phyloP scores from a whole-genome alignment of 2,113 vertebrate genomes.

The Apaloderma vittatum region DNA sequence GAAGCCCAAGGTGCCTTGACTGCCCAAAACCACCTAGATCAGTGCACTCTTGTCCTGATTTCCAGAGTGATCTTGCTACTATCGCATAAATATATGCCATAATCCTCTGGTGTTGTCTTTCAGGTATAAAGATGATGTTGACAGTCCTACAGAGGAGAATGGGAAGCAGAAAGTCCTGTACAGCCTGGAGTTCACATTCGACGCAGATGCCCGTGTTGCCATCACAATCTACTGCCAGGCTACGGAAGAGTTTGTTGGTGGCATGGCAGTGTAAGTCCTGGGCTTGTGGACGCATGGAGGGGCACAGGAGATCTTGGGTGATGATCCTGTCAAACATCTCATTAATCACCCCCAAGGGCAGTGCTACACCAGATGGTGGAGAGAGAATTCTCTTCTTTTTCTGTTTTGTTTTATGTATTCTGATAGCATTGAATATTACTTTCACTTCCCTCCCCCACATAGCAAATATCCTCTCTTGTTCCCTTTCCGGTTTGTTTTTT shows the following conservation, averaged over 20 bases:
- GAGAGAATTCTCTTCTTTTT: not conserved
- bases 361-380: not conserved
- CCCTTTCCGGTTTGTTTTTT: not conserved
- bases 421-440: not conserved
- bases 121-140: constrained; percentile 95
- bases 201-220: constrained; percentile 94
- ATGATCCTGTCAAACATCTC: not conserved
- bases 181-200: constrained; percentile 97
- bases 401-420: not conserved
- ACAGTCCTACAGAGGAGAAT: constrained; percentile 87
- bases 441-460: not conserved
- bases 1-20: not conserved
- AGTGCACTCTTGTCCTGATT: not conserved
- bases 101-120: not conserved
- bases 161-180: constrained; percentile 93
- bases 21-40: not conserved
- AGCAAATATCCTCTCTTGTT: not conserved
- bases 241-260: constrained; percentile 93
- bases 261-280: constrained; percentile 91
- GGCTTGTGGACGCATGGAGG: not conserved
- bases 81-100: not conserved
- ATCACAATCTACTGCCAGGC: constrained; percentile 98
- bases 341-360: not conserved
- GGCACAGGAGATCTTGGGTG: not conserved
- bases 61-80: not conserved